Conservation (phyloP, 2,888 invertebrate genomes). For the Phyto melanocephala region DNA sequence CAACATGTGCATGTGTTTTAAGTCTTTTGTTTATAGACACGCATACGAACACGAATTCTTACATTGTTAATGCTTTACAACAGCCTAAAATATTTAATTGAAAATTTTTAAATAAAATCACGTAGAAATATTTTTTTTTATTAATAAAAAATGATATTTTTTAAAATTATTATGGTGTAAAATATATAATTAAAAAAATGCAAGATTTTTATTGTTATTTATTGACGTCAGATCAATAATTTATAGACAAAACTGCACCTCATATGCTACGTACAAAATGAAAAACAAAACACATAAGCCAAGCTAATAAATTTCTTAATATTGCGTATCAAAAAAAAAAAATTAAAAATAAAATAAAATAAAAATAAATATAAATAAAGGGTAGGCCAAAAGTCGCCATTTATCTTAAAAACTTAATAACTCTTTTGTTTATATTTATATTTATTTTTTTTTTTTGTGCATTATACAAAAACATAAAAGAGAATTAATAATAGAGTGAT, state of each 20-base stretch:
- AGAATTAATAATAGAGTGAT: no score
- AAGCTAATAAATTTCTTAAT: constrained; percentile 39
- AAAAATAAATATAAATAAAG: no score
- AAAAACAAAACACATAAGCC: neutral
- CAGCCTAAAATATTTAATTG: neutral
- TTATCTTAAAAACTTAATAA: no score
- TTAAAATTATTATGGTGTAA: constrained; percentile 56
- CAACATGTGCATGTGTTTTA: constrained; percentile 21
- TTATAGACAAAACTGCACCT: constrained; percentile 36
- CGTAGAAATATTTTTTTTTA: constrained; percentile 14
- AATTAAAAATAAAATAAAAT: neutral
- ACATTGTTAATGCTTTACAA: no score
- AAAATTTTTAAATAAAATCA: constrained; percentile 6
- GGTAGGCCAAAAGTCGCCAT: no score
- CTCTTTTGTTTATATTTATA: no score
- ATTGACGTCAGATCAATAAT: constrained; percentile 48
- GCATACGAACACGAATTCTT: neutral
- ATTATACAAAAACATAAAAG: no score
- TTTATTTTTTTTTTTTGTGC: no score
- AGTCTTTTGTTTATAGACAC: constrained; percentile 35
- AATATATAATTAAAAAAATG: constrained; percentile 52
- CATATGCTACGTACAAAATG: constrained; percentile 21
- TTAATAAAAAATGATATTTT: neutral
- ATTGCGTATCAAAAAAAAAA: constrained; percentile 41
- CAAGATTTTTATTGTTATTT: constrained; percentile 26